Percentiles rank a stretch among this genome's conserved stretches.
Evolutionary conservation across 2,888 invertebrate genomes (phyloP).

Genomic region (Campoplex capitator): DNA sequence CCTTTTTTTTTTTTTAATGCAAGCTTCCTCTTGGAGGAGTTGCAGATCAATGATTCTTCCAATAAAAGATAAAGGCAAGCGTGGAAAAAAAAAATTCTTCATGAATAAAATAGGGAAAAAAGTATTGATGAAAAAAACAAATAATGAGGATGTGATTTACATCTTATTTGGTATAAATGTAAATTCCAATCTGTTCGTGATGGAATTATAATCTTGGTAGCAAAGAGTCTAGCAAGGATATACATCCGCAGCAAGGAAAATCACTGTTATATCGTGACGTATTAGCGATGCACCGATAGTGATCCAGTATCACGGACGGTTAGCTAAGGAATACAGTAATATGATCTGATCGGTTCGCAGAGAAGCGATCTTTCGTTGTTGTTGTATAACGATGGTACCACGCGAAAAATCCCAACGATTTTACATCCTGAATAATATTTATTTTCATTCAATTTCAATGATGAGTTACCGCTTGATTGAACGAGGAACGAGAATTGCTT

Average conservation of each 20-base stretch:
- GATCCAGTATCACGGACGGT: conserved; percentile 35
- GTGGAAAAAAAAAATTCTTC: not conserved
- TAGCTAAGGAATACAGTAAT: conserved; percentile 27
- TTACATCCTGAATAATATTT: not conserved
- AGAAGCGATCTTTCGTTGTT: conserved; percentile 4
- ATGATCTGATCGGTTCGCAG: conserved; percentile 4
- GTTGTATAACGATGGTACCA: not conserved
- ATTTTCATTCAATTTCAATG: not conserved
- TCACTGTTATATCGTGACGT: conserved; percentile 38
- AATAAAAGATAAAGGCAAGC: not conserved
- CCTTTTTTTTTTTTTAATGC: too few species aligned
- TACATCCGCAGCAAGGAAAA: not conserved
- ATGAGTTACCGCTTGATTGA: not conserved
- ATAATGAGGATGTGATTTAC: not conserved
- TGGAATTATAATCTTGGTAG: not conserved
- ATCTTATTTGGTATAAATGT: not conserved
- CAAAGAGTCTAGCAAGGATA: not conserved
- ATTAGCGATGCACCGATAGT: conserved; percentile 52
- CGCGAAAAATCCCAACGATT: not conserved
- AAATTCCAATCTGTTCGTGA: conserved; percentile 9
- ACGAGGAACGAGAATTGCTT: not conserved
- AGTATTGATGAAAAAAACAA: not conserved
- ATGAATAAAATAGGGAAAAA: not conserved
- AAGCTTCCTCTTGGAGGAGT: too few species aligned
- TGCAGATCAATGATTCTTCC: not conserved